A percentile compares a stretch with the other conserved stretches of the same genome.
phyloP scores from a whole-genome alignment of 2,888 invertebrate genomes.

The Pseudanteris insignis region DNA sequence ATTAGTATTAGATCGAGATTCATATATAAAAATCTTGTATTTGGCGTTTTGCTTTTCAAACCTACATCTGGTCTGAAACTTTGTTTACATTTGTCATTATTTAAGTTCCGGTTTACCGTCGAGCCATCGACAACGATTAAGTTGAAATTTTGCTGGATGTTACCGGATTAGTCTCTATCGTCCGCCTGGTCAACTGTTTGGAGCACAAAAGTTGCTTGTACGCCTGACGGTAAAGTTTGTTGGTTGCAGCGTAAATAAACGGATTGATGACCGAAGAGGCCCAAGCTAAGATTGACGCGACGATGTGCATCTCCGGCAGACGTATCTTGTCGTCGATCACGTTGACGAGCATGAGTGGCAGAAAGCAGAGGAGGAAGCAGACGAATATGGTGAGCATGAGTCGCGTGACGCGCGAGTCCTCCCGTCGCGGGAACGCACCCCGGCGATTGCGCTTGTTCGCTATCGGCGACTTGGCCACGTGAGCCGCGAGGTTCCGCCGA shows the following conservation, averaged over 20 bases:
- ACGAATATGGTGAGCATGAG: slow-evolving; percentile 89
- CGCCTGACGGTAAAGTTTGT: slow-evolving; percentile 77
- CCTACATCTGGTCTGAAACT: no score
- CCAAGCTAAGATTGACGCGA: slow-evolving; percentile 89
- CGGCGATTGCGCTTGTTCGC: slow-evolving; percentile 57
- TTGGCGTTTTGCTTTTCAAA: no score
- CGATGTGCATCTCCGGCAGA: slow-evolving; percentile 80
- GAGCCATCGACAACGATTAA: slow-evolving; percentile 3
- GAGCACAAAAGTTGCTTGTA: slow-evolving; percentile 62
- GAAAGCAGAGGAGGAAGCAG: slow-evolving; percentile 85
- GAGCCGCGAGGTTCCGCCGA: slow-evolving; percentile 77
- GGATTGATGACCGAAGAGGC: slow-evolving; percentile 91
- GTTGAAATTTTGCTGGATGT: slow-evolving; percentile 39
- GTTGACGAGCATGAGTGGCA: slow-evolving; percentile 88
- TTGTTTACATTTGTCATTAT: no score
- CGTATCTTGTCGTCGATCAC: slow-evolving; percentile 82
- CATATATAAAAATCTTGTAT: no score
- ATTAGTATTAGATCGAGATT: no score
- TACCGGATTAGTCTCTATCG: slow-evolving; percentile 18
- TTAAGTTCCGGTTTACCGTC: slow-evolving; percentile 6
- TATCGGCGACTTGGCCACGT: slow-evolving; percentile 71
- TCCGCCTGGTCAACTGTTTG: slow-evolving; percentile 7
- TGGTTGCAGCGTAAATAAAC: slow-evolving; percentile 89
- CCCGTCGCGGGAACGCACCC: slow-evolving; percentile 69
- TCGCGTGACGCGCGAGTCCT: slow-evolving; percentile 83